A percentile compares a stretch with the other conserved stretches of the same genome.
These are phyloP conservation scores for Charadrius vociferus DNA, from an alignment of 2,113 vertebrate genomes.

Conservation along the genomic window DNA sequence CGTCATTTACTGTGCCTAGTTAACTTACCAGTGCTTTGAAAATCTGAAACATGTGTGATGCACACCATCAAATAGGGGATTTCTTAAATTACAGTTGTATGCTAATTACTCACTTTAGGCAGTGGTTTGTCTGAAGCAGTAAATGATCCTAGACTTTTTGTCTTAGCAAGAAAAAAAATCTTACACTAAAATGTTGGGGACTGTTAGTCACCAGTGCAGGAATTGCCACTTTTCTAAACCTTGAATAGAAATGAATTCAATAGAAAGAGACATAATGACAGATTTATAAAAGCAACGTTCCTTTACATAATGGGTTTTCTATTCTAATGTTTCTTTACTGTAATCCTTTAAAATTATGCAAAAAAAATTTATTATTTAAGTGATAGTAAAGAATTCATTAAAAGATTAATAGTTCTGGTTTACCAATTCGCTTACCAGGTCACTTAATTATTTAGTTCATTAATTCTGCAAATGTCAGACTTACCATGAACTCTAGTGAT, in stretches of 20 bases:
- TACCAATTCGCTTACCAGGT: constrained; percentile 80
- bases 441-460: constrained; percentile 86
- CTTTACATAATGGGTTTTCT: constrained; percentile 74
- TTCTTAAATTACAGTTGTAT: constrained; percentile 75
- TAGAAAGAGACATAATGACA: constrained; percentile 75
- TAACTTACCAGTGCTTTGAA: constrained; percentile 59
- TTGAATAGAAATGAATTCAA: constrained; percentile 74
- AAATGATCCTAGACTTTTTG: constrained; percentile 75
- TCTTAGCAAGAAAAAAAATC: constrained; percentile 66
- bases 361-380: constrained; percentile 78
- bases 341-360: constrained; percentile 76
- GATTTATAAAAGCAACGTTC: constrained; percentile 79
- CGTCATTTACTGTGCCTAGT: constrained; percentile 62
- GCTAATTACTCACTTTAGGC: constrained; percentile 76
- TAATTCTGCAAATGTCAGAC: constrained; percentile 83
- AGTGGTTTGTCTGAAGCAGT: constrained; percentile 61
- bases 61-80: constrained; percentile 69
- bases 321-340: constrained; percentile 78
- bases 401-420: constrained; percentile 83
- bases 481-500: constrained; percentile 77
- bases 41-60: constrained; percentile 67
- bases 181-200: constrained; percentile 51
- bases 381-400: constrained; percentile 80
- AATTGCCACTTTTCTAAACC: constrained; percentile 71
- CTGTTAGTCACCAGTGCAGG: constrained; percentile 70